phyloP scores from a whole-genome alignment of 2,797 vertebrate genomes.

The Coreius guichenoti region DNA sequence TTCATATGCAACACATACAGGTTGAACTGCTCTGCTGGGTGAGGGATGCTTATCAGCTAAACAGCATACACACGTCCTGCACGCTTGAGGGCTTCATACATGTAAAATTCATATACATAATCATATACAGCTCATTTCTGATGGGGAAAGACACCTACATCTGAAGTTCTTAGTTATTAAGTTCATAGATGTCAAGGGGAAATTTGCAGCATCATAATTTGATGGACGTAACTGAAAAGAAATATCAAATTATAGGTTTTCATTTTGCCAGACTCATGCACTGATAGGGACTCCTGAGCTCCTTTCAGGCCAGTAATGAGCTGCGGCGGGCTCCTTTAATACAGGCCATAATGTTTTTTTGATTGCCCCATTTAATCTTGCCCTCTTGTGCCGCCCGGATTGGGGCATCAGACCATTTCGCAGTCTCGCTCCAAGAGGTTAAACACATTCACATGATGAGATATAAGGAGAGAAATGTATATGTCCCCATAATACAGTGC shows the following conservation, averaged over 20 bases:
- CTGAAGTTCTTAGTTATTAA: background rate
- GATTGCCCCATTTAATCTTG: constrained; percentile 81
- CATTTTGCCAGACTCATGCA: constrained; percentile 78
- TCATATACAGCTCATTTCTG: background rate
- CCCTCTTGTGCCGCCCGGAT: constrained; percentile 61
- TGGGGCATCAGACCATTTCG: constrained; percentile 40
- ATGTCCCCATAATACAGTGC: constrained; percentile 14
- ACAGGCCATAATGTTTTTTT: constrained; percentile 81
- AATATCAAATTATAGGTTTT: constrained; percentile 82
- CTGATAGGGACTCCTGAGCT: constrained; percentile 74
- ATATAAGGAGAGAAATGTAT: constrained; percentile 8
- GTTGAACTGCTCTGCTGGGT: background rate
- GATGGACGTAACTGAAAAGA: constrained; percentile 74
- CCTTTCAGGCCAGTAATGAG: constrained; percentile 78
- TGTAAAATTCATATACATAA: constrained; percentile 2
- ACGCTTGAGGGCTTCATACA: constrained; percentile 22
- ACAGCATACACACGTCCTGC: background rate
- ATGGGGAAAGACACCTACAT: background rate
- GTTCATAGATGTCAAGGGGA: constrained; percentile 62
- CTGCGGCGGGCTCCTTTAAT: constrained; percentile 76
- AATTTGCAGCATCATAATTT: constrained; percentile 71
- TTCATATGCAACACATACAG: constrained; percentile 7
- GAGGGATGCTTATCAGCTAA: constrained; percentile 1
- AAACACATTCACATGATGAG: constrained; percentile 28
- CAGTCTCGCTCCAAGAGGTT: constrained; percentile 40